Base-by-base conservation (phyloP, 1,140 invertebrate species). In the Platyura marginata region DNA sequence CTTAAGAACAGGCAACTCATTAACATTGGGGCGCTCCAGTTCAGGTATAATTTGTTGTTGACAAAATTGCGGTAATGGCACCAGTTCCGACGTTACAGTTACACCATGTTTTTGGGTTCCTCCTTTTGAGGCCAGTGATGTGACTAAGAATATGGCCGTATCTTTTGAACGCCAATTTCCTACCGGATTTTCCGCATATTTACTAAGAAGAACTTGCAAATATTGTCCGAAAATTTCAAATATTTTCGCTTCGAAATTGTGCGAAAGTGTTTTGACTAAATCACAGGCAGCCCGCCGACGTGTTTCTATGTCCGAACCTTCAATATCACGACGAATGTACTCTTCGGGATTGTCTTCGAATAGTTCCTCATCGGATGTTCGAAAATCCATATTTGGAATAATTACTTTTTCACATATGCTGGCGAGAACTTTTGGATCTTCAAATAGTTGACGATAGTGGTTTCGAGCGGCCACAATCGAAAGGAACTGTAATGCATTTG, bases 341-440 rank as follows among this genome's bases (percentile, higher is more conserved):
- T 98, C 94, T 61, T 98, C 94, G 0, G 93, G 87, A 63, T 96
- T 97, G 56, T 97, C 91, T 63, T 95, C 88, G 66, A 97, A 98
- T 25, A 94, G 58, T 65, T 98, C 94, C 63, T 89, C 81, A 67
- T 98, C 95, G 1, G 84, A 83, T 42, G 78, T 86, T 73, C 93
- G 70, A 49, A 98, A 93, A 62, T 95, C 81, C 75, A 98, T 91
- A 61, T 98, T 98, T 0, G 94, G 93, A 48, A 98, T 91, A 55
- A 98, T 86, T 16, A 98, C 87, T 67, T 96, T 95, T 58, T 97
- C 87, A 64, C 94, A 97, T 48, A 98, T 95, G 48, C 77, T 85
- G 34, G 83, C 79, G 2, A 98, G 66, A 16, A 87, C 87, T 41
- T 70, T 69, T 1, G 82, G 74, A 57, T 88, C 81, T 62, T 94